Base-by-base conservation (phyloP, 2,113 vertebrate genomes). In the Pandion haliaetus region DNA sequence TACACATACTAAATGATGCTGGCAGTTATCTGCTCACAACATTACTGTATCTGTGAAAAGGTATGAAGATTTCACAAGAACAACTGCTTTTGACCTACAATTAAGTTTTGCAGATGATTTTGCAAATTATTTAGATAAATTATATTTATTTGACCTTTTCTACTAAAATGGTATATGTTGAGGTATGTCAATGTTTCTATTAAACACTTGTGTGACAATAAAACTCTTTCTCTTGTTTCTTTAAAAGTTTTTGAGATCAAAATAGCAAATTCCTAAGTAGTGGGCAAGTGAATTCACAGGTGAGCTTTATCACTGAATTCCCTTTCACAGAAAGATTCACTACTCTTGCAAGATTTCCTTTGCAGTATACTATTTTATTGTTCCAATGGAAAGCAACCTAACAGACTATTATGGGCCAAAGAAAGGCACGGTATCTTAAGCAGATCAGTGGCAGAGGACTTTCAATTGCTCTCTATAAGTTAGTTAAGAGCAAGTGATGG, bases 91-190 rank as follows among this genome's bases (percentile, higher is more conserved):
- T 65, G 50, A 70, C 34, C 34, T 84, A 42, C 10, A 50, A 42
- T 52, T 15, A 77, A 38, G 12, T 47, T 93, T 61, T 81, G 26
- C 11, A 24, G 12, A 17, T 47, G n/a, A 47, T 70, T 88, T 90
- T 91, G 6, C 15, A 72, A 77, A 70, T 71, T 59, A 36, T 76
- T 86, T 66, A 50, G 6, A 15, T 40, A 74, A 52, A 3, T 32
- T 20, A n/a, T 50, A 4, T 45, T 57, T 63, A 45, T 89, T 72
- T 71, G 28, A 25, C 4, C 3, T 44, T 74, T 78, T 81, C 24
- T 50, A 45, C 7, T 82, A n/a, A 40, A 69, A 49, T 29, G 2
- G 2, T 0, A 0, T 25, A 20, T 9, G 2, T 50, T 25, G 2
- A 71, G 17, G 25, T 92, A 26, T 59, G 45, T 49, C n/a, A 72